Conservation (phyloP, 2,888 invertebrate species). For the Brachypalpus laphriformis region DNA sequence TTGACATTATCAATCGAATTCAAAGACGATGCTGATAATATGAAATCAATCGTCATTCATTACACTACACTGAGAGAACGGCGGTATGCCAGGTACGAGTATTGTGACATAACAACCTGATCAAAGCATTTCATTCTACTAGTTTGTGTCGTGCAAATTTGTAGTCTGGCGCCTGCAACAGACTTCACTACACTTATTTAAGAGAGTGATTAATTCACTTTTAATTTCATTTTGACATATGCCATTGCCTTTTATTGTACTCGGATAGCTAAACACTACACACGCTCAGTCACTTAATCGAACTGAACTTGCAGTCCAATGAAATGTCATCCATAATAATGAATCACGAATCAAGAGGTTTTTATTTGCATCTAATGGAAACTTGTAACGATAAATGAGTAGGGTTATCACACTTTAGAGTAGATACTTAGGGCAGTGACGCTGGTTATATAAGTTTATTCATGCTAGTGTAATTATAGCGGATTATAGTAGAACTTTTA, state of each 20-base stretch:
- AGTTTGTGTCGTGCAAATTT: neutral
- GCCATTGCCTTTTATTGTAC: conserved; percentile 7
- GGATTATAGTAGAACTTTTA: too few relatives aligned
- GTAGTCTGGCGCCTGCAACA: neutral
- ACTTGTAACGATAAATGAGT: neutral
- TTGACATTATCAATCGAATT: neutral
- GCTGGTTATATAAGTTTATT: neutral
- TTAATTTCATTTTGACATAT: conserved; percentile 37
- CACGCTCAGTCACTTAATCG: neutral
- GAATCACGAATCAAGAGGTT: neutral
- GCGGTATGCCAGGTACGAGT: neutral
- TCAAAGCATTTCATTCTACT: neutral
- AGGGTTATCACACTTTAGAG: neutral
- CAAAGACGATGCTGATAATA: neutral
- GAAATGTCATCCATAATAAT: neutral
- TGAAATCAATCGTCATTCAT: neutral
- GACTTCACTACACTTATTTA: conserved; percentile 3
- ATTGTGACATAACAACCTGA: neutral
- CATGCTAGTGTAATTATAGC: too few relatives aligned
- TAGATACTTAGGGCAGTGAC: neutral
- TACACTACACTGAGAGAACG: neutral
- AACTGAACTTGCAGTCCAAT: neutral
- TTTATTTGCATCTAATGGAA: neutral
- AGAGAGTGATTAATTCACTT: conserved; percentile 38
- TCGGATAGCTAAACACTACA: neutral